A percentile compares a stretch with the other conserved stretches of the same genome.
Evolutionary conservation across 1,140 invertebrate species (phyloP).

Genomic region (Chymomyza costata): DNA sequence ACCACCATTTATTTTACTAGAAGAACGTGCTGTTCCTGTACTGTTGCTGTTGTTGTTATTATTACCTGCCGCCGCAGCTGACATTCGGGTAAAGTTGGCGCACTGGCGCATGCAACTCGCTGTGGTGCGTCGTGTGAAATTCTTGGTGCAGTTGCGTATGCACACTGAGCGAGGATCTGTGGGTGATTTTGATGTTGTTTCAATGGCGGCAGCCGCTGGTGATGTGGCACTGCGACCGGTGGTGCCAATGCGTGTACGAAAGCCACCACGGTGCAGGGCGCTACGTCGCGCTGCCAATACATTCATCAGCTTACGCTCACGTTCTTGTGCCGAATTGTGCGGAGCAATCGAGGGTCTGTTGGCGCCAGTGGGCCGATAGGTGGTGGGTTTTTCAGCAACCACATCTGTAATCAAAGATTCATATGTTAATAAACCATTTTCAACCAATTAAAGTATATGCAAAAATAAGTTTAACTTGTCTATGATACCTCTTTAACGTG

Average conservation of each 20-base stretch:
- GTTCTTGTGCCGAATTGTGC: slow-evolving; percentile 52
- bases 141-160: slow-evolving; percentile 72
- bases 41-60: not conserved
- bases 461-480: too few species aligned
- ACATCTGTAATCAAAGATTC: slow-evolving; percentile 57
- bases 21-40: slow-evolving; percentile 30
- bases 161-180: slow-evolving; percentile 65
- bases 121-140: slow-evolving; percentile 70
- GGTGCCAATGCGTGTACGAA: slow-evolving; percentile 73
- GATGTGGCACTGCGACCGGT: slow-evolving; percentile 59
- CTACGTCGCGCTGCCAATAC: slow-evolving; percentile 77
- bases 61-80: slow-evolving; percentile 37
- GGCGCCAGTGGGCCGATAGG: slow-evolving; percentile 44
- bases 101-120: slow-evolving; percentile 72
- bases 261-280: slow-evolving; percentile 71
- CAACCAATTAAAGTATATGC: too few species aligned
- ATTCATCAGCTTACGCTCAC: slow-evolving; percentile 77
- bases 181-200: slow-evolving; percentile 64
- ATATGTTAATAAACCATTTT: too few species aligned
- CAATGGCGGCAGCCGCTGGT: slow-evolving; percentile 33
- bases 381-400: slow-evolving; percentile 58
- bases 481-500: too few species aligned
- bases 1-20: slow-evolving; percentile 6
- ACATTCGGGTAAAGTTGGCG: slow-evolving; percentile 61
- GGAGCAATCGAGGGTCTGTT: slow-evolving; percentile 49